These are phyloP conservation scores for Lithodes maja DNA, from an alignment of 2,888 invertebrate genomes.

Conservation along the genomic window DNA sequence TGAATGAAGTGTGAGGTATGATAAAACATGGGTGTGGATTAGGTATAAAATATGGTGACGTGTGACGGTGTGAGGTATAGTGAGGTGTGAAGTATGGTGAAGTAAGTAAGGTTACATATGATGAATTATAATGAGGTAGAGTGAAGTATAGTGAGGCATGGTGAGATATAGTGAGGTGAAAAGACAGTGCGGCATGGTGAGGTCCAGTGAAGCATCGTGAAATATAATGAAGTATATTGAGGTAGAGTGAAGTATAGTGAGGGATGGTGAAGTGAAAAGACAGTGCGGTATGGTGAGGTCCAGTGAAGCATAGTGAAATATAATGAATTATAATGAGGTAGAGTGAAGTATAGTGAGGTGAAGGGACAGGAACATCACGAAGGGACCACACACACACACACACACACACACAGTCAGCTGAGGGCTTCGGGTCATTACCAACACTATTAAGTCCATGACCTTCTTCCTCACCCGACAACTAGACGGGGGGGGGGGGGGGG, in stretches of 20 bases:
- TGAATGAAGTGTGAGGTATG: not conserved
- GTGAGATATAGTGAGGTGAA: not conserved
- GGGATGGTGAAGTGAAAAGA: not conserved
- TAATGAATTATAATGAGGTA: not conserved
- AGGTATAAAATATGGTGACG: not conserved
- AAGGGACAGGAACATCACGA: not conserved
- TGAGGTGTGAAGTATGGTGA: not conserved
- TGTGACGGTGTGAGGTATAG: not conserved
- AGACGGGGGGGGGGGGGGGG: not conserved
- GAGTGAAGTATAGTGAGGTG: not conserved
- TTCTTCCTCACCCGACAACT: not conserved
- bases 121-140: not conserved
- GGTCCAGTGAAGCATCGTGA: not conserved
- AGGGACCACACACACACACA: not conserved
- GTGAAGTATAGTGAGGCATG: not conserved
- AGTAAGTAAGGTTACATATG: not conserved
- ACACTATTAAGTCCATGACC: constrained; percentile 13
- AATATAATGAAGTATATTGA: not conserved
- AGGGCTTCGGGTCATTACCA: not conserved
- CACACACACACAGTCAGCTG: not conserved
- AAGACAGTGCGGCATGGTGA: not conserved
- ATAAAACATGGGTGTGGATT: not conserved
- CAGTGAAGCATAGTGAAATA: not conserved
- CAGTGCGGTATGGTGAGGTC: not conserved
- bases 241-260: not conserved